Conservation (phyloP, 2,888 invertebrate genomes). For the Melinopterus prodromus region DNA sequence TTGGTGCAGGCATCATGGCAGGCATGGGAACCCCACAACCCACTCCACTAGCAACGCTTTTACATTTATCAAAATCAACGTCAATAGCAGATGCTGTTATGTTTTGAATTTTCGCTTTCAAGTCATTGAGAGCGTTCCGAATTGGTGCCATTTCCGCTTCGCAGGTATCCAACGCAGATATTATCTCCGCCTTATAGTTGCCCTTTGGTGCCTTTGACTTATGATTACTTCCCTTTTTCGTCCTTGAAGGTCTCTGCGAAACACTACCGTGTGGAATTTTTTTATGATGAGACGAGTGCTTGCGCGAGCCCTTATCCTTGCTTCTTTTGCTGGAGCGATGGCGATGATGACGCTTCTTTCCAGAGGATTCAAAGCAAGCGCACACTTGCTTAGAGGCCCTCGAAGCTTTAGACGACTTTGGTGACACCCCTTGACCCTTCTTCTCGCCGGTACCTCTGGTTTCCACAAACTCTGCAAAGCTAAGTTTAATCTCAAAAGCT, state of each 20-base stretch:
- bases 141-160: slow-evolving; percentile 47
- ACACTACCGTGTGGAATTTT: neutral
- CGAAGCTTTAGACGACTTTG: neutral
- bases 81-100: slow-evolving; percentile 44
- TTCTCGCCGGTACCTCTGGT: neutral
- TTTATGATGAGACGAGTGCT: neutral
- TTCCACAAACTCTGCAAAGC: slow-evolving; percentile 14
- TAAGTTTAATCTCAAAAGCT: neutral
- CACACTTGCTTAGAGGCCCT: neutral
- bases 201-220: neutral
- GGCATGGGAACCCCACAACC: neutral
- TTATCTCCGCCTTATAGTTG: slow-evolving; percentile 39
- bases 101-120: slow-evolving; percentile 44
- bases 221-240: neutral
- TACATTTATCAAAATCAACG: neutral
- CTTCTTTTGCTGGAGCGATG: neutral
- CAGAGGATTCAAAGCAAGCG: slow-evolving; percentile 10
- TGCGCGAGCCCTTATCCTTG: neutral
- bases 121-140: slow-evolving; percentile 38
- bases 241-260: neutral
- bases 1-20: neutral
- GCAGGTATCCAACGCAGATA: slow-evolving; percentile 43
- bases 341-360: neutral
- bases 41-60: neutral
- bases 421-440: neutral